Percentiles rank a stretch among this genome's conserved stretches.
Conservation (phyloP, 2,113 vertebrate genomes). For the Istiophorus platypterus region DNA sequence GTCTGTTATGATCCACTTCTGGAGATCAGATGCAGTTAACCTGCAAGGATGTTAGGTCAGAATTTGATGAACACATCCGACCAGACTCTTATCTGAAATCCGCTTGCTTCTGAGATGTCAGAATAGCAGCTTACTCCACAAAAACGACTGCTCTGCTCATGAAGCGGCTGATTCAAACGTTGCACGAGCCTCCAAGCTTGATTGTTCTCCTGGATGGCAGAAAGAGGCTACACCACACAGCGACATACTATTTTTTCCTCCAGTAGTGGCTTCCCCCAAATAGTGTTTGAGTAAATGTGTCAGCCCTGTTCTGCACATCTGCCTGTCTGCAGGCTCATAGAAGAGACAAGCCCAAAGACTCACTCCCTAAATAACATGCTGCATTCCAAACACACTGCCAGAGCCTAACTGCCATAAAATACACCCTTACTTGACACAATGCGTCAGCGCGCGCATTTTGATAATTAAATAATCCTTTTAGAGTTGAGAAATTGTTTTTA, state of each 20-base stretch:
- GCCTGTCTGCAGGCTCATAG: background rate
- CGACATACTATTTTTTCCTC: background rate
- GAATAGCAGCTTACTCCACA: background rate
- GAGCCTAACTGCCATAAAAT: background rate
- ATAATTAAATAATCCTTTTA: background rate
- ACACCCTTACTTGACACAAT: background rate
- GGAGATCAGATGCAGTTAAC: background rate
- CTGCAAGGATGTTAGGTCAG: background rate
- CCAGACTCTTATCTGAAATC: background rate
- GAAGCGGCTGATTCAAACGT: background rate
- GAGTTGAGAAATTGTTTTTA: background rate
- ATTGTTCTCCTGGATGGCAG: constrained; percentile 6
- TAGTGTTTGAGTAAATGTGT: constrained; percentile 21
- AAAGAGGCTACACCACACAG: background rate
- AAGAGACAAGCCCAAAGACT: constrained; percentile 26
- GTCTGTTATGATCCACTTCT: background rate
- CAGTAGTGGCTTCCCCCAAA: background rate
- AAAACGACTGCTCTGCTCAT: background rate
- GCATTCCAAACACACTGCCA: background rate
- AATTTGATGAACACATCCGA: background rate
- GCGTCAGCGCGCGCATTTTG: background rate
- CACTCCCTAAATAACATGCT: constrained; percentile 5
- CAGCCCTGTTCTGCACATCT: constrained; percentile 4
- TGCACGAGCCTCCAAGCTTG: background rate
- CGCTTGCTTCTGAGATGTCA: background rate